These are phyloP conservation scores for Drosophila ambigua DNA, from an alignment of 1,140 invertebrate genomes.

Conservation along the genomic window DNA sequence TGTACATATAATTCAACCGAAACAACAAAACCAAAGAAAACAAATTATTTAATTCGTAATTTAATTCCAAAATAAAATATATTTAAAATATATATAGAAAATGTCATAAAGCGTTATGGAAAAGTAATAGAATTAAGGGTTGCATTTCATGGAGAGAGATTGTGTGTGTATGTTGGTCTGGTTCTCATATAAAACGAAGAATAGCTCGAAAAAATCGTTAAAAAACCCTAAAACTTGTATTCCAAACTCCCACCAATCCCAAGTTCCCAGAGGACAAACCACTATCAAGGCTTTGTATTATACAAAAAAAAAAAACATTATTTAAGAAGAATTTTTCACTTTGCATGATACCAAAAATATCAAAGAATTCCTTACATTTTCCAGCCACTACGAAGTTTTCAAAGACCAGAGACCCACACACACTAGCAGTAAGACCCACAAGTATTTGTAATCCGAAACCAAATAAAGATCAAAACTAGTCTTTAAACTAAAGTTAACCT, in stretches of 20 bases:
- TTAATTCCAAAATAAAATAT: conserved; percentile 30
- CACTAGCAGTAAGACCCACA: conserved; percentile 8
- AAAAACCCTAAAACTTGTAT: too few species aligned
- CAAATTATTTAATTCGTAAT: conserved; percentile 5
- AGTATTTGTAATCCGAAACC: conserved; percentile 45
- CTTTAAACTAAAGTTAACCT: conserved; percentile 21
- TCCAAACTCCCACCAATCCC: too few species aligned
- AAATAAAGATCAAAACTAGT: conserved; percentile 47
- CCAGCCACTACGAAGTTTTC: too few species aligned
- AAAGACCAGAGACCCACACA: conserved; percentile 9
- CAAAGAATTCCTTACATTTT: not conserved
- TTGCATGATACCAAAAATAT: not conserved
- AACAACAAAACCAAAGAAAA: conserved; percentile 34
- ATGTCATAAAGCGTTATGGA: conserved; percentile 1
- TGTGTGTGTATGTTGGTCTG: conserved; percentile 10
- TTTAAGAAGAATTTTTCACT: not conserved
- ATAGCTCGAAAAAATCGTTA: too few species aligned
- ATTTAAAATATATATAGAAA: conserved; percentile 12
- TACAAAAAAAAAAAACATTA: not conserved
- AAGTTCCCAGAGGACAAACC: too few species aligned
- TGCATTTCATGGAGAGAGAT: not conserved
- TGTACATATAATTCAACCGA: conserved; percentile 36
- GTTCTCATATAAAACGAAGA: too few species aligned
- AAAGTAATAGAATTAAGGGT: not conserved
- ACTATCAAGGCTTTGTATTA: conserved; percentile 1